Evolutionary conservation across 53 echinoderm and acorn worm species (phyloP).

Genomic region (Mesocentrotus franciscanus): DNA sequence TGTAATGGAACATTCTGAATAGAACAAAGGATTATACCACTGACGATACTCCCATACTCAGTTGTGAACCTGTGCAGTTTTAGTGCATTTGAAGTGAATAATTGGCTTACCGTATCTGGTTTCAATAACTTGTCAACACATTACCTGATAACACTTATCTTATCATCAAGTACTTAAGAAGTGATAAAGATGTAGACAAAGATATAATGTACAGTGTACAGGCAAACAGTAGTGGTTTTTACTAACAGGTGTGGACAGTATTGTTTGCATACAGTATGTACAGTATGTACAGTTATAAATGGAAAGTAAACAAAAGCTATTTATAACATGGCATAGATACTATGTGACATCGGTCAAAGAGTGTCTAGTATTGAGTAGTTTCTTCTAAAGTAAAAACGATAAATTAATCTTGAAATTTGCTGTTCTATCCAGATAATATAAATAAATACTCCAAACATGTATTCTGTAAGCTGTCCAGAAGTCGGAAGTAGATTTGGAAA

Average conservation of each 20-base stretch:
- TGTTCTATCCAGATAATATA: background rate
- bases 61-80: background rate
- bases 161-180: background rate
- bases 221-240: background rate
- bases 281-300: background rate
- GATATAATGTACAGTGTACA: background rate
- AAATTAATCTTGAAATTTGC: background rate
- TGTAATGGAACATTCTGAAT: background rate
- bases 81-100: background rate
- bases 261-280: background rate
- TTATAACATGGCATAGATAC: background rate
- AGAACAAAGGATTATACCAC: background rate
- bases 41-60: no score
- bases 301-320: background rate
- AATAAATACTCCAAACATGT: no score
- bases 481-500: no score
- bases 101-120: constrained; percentile 50
- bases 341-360: background rate
- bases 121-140: constrained; percentile 50
- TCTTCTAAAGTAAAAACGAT: background rate
- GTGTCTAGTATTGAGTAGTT: background rate
- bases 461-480: no score
- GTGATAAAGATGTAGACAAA: constrained; percentile 24
- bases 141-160: constrained; percentile 18
- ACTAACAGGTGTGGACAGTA: background rate